phyloP scores from a whole-genome alignment of 2,888 invertebrate genomes.

The Andrena marginata region DNA sequence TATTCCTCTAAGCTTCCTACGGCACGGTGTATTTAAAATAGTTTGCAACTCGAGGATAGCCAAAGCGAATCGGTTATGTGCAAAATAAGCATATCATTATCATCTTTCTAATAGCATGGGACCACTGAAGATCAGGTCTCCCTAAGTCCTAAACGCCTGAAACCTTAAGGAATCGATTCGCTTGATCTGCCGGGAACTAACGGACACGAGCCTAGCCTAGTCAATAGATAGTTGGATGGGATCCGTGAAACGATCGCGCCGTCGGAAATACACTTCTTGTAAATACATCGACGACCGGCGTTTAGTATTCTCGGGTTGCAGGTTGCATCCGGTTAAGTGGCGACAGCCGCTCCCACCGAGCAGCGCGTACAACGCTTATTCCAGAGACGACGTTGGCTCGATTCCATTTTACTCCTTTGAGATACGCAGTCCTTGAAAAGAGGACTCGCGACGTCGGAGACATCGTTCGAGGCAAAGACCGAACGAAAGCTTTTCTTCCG shows the following conservation, averaged over 20 bases:
- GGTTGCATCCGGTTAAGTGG: slow-evolving; percentile 82
- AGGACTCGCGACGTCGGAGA: background rate
- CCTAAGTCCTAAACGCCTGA: too few species aligned
- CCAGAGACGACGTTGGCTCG: slow-evolving; percentile 55
- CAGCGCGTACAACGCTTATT: slow-evolving; percentile 57
- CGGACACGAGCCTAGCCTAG: too few species aligned
- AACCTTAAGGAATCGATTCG: too few species aligned
- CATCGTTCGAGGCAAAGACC: too few species aligned
- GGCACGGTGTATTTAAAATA: background rate
- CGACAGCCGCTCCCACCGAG: slow-evolving; percentile 75
- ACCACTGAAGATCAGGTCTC: too few species aligned
- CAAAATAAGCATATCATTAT: background rate
- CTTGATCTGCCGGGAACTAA: too few species aligned
- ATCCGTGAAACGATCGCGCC: slow-evolving; percentile 18
- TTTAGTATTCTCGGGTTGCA: slow-evolving; percentile 83
- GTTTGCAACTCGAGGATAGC: background rate
- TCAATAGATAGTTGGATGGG: background rate
- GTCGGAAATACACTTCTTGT: slow-evolving; percentile 61
- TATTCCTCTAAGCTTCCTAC: background rate
- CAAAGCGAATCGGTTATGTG: background rate
- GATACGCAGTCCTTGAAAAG: slow-evolving; percentile 14
- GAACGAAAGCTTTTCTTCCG: too few species aligned
- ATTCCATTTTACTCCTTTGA: slow-evolving; percentile 70
- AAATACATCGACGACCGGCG: slow-evolving; percentile 74
- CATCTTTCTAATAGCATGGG: too few species aligned